These are phyloP conservation scores for Dryobotodes eremita DNA, from an alignment of 2,888 invertebrate species.

Conservation along the genomic window DNA sequence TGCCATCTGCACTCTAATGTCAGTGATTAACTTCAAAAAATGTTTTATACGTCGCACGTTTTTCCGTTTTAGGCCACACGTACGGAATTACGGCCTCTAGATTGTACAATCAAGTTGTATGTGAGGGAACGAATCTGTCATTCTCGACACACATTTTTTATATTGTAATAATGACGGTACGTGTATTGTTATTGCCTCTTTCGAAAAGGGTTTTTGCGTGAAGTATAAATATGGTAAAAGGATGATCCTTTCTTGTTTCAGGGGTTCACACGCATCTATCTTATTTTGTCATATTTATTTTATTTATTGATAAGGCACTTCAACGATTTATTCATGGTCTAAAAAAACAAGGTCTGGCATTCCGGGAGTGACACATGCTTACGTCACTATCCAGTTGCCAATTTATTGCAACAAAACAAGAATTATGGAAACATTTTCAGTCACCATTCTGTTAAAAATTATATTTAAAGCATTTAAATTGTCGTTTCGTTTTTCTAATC, in stretches of 20 bases:
- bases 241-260: neutral
- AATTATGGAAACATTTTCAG: too few species aligned
- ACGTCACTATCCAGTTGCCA: too few species aligned
- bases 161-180: slow-evolving; percentile 51
- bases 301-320: too few species aligned
- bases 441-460: too few species aligned
- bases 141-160: slow-evolving; percentile 42
- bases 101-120: slow-evolving; percentile 59
- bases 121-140: slow-evolving; percentile 57
- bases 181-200: slow-evolving; percentile 33
- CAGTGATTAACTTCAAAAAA: slow-evolving; percentile 53
- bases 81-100: slow-evolving; percentile 39
- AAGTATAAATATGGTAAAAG: neutral
- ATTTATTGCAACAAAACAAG: too few species aligned
- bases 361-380: too few species aligned
- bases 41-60: slow-evolving; percentile 55
- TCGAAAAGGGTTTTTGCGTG: neutral
- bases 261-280: neutral
- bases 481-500: too few species aligned
- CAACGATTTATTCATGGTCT: too few species aligned
- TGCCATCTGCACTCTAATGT: slow-evolving; percentile 5
- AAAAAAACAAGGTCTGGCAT: too few species aligned
- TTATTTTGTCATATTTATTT: neutral
- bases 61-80: slow-evolving; percentile 46
- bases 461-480: too few species aligned